phyloP scores from a whole-genome alignment of 2,797 vertebrate species.

The Austrolebias charrua region DNA sequence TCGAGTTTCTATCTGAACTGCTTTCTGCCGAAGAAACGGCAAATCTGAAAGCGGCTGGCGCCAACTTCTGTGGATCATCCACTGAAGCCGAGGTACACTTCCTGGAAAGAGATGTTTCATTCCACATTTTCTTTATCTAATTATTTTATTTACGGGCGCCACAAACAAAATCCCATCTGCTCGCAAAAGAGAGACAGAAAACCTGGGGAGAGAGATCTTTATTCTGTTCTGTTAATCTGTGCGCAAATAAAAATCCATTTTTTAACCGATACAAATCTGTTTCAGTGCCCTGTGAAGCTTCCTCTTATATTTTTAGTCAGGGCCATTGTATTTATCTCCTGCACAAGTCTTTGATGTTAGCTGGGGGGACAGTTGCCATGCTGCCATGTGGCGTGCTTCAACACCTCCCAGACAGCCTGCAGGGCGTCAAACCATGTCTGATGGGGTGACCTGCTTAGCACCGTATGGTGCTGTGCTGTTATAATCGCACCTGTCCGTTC shows the following conservation, averaged over 20 bases:
- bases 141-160: slow-evolving; percentile 14
- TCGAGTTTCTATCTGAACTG: slow-evolving; percentile 43
- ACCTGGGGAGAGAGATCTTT: background rate
- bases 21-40: slow-evolving; percentile 20
- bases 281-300: slow-evolving; percentile 11
- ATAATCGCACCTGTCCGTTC: slow-evolving; percentile 48
- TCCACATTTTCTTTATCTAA: slow-evolving; percentile 14
- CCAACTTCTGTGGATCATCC: slow-evolving; percentile 24
- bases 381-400: slow-evolving; percentile 42
- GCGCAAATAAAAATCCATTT: background rate
- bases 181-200: background rate
- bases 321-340: slow-evolving; percentile 18
- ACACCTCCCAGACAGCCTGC: slow-evolving; percentile 52
- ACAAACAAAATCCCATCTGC: slow-evolving; percentile 32
- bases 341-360: slow-evolving; percentile 45
- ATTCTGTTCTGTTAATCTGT: background rate
- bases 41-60: slow-evolving; percentile 29
- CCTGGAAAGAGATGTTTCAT: slow-evolving; percentile 23
- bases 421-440: slow-evolving; percentile 47
- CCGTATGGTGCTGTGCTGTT: slow-evolving; percentile 44
- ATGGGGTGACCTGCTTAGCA: slow-evolving; percentile 26
- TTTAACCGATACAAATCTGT: background rate
- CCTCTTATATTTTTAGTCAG: slow-evolving; percentile 5
- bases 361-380: slow-evolving; percentile 55
- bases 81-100: slow-evolving; percentile 7